phyloP scores from a whole-genome alignment of 2,113 vertebrate genomes.

The Ailuropoda melanoleuca region DNA sequence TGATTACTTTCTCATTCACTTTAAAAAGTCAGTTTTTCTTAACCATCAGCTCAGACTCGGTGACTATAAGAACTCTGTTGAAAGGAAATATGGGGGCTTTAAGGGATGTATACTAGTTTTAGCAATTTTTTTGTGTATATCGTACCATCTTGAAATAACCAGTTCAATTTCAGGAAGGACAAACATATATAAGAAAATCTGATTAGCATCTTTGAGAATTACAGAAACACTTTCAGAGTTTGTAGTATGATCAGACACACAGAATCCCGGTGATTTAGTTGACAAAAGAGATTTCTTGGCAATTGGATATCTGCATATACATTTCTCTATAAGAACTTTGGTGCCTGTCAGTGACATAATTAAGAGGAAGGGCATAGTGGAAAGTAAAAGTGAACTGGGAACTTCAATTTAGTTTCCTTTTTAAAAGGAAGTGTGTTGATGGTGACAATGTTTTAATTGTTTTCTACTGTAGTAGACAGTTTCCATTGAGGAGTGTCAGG shows the following conservation, averaged over 20 bases:
- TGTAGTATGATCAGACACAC: neutral
- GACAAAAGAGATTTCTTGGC: neutral
- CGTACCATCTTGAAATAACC: neutral
- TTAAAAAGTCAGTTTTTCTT: neutral
- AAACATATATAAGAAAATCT: neutral
- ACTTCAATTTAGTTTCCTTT: conserved; percentile 35
- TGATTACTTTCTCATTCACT: neutral
- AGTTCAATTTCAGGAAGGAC: neutral
- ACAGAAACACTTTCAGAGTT: neutral
- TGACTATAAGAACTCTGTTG: neutral
- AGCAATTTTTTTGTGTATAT: neutral
- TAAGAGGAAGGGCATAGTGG: neutral
- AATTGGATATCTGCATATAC: neutral
- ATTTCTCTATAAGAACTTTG: neutral
- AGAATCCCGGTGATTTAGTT: neutral
- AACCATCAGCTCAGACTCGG: neutral
- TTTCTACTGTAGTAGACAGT: neutral
- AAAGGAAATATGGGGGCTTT: neutral
- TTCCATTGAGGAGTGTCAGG: conserved; percentile 6
- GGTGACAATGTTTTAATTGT: conserved; percentile 5
- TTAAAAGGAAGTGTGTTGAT: conserved; percentile 38
- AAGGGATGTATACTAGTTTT: neutral
- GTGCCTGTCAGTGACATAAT: neutral
- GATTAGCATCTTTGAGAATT: neutral
- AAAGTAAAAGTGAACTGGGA: conserved; percentile 41